A percentile compares a stretch with the other conserved stretches of the same genome.
Evolutionary conservation across 1,140 invertebrate species (phyloP).

Genomic region (Dysdera silvatica): DNA sequence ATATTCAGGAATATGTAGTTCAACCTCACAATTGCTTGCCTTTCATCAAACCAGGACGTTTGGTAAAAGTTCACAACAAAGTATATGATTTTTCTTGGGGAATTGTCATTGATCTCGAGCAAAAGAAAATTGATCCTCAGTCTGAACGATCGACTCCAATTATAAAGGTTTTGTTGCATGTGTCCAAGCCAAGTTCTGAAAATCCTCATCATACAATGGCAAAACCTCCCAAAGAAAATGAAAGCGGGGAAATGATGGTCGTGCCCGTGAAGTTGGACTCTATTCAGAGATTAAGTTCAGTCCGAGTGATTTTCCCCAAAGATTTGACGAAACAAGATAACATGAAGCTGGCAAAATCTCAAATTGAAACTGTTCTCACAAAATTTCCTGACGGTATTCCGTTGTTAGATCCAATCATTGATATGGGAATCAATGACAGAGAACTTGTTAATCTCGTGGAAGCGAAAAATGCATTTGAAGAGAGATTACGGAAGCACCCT

Average conservation of each 20-base stretch:
- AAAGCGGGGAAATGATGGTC: constrained; percentile 72
- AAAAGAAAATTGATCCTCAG: constrained; percentile 43
- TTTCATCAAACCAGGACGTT: constrained; percentile 85
- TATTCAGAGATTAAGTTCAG: constrained; percentile 78
- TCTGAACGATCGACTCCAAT: constrained; percentile 46
- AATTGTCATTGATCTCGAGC: constrained; percentile 78
- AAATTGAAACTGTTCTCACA: constrained; percentile 71
- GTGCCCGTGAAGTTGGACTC: constrained; percentile 74
- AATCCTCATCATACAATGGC: constrained; percentile 44
- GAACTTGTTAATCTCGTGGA: constrained; percentile 40
- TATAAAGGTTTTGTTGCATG: constrained; percentile 73
- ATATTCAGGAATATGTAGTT: constrained; percentile 71
- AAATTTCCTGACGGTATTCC: constrained; percentile 79
- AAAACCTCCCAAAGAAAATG: constrained; percentile 43
- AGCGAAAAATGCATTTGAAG: constrained; percentile 72
- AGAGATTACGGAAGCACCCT: constrained; percentile 70
- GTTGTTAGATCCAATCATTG: constrained; percentile 82
- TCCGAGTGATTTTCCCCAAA: constrained; percentile 80
- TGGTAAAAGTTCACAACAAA: constrained; percentile 65
- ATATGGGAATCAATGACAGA: constrained; percentile 88
- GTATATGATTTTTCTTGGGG: constrained; percentile 93
- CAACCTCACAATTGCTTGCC: constrained; percentile 82
- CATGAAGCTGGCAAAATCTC: too few species aligned
- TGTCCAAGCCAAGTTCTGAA: constrained; percentile 52
- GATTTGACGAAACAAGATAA: constrained; percentile 78